These are phyloP conservation scores for Silurus lanzhouensis DNA, from an alignment of 2,797 vertebrate genomes.

Conservation along the genomic window DNA sequence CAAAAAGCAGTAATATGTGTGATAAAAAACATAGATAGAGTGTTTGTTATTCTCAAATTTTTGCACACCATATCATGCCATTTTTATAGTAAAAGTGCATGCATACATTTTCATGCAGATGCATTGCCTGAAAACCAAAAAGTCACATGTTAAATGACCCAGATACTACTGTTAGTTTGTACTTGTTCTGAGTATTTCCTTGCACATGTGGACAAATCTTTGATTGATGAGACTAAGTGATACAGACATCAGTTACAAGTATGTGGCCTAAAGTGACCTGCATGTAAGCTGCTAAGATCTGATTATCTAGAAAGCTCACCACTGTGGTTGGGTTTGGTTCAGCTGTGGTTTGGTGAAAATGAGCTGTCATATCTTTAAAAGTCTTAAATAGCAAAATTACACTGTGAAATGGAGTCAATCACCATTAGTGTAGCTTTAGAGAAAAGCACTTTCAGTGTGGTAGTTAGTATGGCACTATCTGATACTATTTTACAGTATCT, in stretches of 20 bases:
- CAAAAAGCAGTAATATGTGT: neutral
- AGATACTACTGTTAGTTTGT: neutral
- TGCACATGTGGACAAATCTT: neutral
- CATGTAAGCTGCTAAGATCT: neutral
- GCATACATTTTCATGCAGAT: neutral
- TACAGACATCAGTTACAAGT: neutral
- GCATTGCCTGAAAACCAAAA: neutral
- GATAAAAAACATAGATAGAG: neutral
- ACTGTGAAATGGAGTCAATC: neutral
- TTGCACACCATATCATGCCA: neutral
- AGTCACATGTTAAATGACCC: neutral
- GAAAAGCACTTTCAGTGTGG: neutral
- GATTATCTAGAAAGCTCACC: neutral
- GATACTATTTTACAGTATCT: neutral
- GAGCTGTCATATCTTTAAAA: neutral
- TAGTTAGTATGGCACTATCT: too few species aligned
- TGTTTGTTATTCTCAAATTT: slow-evolving; percentile 2
- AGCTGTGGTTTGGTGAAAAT: neutral
- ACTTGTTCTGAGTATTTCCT: neutral
- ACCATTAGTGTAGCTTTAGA: neutral
- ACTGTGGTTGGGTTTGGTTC: neutral
- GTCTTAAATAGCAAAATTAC: neutral
- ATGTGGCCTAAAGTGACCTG: neutral
- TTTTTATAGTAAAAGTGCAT: neutral
- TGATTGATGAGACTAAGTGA: neutral